These are phyloP conservation scores for Teleopsis dalmanni DNA, from an alignment of 1,140 invertebrate species.

Conservation along the genomic window DNA sequence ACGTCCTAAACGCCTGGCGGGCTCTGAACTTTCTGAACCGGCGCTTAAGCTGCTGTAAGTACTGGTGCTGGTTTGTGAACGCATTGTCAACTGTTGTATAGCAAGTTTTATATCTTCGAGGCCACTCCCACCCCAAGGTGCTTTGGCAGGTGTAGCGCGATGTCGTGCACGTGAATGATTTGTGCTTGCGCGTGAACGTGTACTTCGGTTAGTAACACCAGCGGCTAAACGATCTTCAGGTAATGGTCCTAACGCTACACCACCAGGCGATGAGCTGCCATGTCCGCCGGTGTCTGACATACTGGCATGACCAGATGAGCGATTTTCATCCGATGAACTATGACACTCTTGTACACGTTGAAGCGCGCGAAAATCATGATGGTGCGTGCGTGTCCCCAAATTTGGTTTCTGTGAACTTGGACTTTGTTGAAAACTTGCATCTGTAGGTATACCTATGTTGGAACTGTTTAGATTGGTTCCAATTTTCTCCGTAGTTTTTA, in stretches of 20 bases:
- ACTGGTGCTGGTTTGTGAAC: conserved; percentile 76
- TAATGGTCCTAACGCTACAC: conserved; percentile 46
- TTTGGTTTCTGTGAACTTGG: not conserved
- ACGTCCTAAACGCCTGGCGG: conserved; percentile 49
- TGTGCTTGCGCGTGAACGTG: conserved; percentile 45
- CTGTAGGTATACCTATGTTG: conserved; percentile 19
- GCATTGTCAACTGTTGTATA: conserved; percentile 78
- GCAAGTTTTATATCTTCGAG: conserved; percentile 82
- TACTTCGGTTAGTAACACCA: conserved; percentile 56
- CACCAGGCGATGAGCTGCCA: conserved; percentile 57
- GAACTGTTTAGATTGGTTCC: not conserved
- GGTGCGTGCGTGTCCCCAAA: conserved; percentile 21
- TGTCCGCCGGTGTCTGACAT: conserved; percentile 78
- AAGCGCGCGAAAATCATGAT: conserved; percentile 37
- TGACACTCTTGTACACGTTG: conserved; percentile 65
- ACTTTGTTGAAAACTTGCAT: conserved; percentile 4
- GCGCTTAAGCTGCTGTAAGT: conserved; percentile 75
- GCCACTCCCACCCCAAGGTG: conserved; percentile 69
- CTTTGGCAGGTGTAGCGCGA: conserved; percentile 56
- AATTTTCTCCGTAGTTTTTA: not conserved
- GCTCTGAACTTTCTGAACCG: conserved; percentile 65
- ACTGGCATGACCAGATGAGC: conserved; percentile 82
- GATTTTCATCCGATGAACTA: conserved; percentile 80
- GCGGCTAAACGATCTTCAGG: conserved; percentile 61
- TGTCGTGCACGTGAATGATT: conserved; percentile 54